Base-by-base conservation (phyloP, 2,797 vertebrate genomes). In the Holocentrus rufus region DNA sequence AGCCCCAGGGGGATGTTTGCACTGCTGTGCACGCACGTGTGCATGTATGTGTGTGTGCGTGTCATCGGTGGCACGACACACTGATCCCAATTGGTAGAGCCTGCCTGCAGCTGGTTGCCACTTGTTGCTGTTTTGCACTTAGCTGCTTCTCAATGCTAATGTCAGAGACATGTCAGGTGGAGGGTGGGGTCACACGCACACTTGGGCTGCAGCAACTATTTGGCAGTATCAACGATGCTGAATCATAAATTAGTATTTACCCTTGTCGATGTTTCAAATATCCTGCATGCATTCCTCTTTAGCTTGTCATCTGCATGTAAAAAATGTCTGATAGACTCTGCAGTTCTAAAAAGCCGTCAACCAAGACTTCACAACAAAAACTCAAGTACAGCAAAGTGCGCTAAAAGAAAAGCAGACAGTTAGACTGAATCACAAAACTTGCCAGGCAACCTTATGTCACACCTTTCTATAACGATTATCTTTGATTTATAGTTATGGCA, bases 31-130 rank as follows among this genome's bases (percentile, higher is more conserved):
- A n/a, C n/a, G n/a, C n/a, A n/a, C 60, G 52, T 64, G 56, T 18
- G 55, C 18, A 25, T 11, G 22, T 27, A 25, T 13, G 22, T 30
- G 27, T 25, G 31, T 49, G 42, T 31, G 66, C 31, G 65, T 84
- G 72, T 80, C 73, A 74, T 79, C 53, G 30, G 76, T 60, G 57
- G 63, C 64, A 67, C 72, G 77, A 82, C 80, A 70, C 69, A 82
- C 13, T 56, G 57, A 66, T 77, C 50, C 57, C 44, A 9, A 27
- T 57, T 61, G 36, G 59, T 39, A 65, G 47, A 66, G 57, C 8
- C 54, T 53, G 55, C 63, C 72, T 42, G 42, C 76, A 83, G 70
- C 63, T 72, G 63, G 83, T 49, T 72, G 68, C 65, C 79, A 83
- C 77, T 85, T 76, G 68, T 62, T 81, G 69, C 31, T 20, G 56